phyloP scores from a whole-genome alignment of 2,797 vertebrate species.

The Sphenopsis melanotis region DNA sequence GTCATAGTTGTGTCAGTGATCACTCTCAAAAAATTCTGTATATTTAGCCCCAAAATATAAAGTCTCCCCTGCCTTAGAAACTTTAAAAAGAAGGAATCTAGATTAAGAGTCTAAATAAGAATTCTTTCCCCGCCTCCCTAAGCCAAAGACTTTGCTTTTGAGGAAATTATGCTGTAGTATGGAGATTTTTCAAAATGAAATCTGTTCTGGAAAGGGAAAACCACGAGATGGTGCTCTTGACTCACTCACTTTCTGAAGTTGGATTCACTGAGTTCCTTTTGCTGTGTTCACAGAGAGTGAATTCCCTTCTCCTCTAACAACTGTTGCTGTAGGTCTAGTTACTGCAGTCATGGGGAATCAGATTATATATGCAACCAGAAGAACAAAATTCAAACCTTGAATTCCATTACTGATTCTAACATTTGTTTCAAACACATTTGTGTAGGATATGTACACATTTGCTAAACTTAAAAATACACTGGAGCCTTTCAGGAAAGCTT shows the following conservation, averaged over 20 bases:
- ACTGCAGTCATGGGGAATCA: accelerated
- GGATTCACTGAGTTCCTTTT: accelerated
- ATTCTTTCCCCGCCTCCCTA: neutral
- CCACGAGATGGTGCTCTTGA: conserved; percentile 73
- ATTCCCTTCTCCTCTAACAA: neutral
- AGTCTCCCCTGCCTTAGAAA: accelerated
- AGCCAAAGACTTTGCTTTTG: neutral
- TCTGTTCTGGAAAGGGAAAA: neutral
- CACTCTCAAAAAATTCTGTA: neutral
- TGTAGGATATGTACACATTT: neutral
- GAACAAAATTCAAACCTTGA: neutral
- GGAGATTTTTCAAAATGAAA: neutral
- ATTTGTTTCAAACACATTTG: neutral
- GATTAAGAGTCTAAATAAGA: neutral
- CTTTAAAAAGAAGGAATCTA: neutral
- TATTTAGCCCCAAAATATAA: neutral
- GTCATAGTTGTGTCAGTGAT: neutral
- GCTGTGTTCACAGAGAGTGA: accelerated
- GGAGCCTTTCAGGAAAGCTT: neutral
- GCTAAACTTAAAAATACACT: neutral
- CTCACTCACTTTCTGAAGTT: neutral
- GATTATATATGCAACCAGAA: neutral
- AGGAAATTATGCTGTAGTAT: neutral
- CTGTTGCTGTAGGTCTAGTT: neutral
- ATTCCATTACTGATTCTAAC: neutral